Percentiles rank a stretch among this genome's conserved stretches.
These are phyloP conservation scores for Aphelocoma californica DNA, from an alignment of 2,797 vertebrate genomes.

Conservation along the genomic window DNA sequence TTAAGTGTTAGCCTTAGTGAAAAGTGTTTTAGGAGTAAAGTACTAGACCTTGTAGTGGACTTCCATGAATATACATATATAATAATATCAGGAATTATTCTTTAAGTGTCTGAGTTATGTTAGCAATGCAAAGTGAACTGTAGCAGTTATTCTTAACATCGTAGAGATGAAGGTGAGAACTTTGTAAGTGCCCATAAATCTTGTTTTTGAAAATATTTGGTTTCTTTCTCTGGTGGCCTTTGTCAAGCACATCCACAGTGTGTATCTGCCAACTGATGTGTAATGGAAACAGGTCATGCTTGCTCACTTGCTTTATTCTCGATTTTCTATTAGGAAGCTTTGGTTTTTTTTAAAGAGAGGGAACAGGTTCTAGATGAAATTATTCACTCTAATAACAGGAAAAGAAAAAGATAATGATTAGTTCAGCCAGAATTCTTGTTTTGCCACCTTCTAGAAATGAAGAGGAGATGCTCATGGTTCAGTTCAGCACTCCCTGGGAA, in stretches of 20 bases:
- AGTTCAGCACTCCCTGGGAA: not conserved
- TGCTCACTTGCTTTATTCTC: not conserved
- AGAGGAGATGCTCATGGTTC: not conserved
- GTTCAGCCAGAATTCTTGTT: not conserved
- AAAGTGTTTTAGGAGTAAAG: not conserved
- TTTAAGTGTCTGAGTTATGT: not conserved
- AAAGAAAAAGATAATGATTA: not conserved
- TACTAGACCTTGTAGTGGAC: not conserved
- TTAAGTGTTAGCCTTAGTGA: not conserved
- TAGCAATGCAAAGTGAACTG: not conserved
- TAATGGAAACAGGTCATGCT: not conserved
- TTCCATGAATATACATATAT: not conserved
- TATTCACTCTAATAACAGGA: not conserved
- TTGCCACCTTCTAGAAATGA: not conserved
- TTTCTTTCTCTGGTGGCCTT: not conserved
- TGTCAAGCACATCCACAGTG: not conserved
- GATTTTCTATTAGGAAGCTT: not conserved
- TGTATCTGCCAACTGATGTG: not conserved
- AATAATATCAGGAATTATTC: not conserved
- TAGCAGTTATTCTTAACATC: not conserved
- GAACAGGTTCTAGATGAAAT: not conserved
- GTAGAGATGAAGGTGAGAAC: not conserved
- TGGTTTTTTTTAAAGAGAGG: not conserved
- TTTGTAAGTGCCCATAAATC: not conserved
- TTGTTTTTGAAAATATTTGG: not conserved